Evolutionary conservation across 1,140 invertebrate genomes (phyloP).

Genomic region (Philotrypesis tridentata): DNA sequence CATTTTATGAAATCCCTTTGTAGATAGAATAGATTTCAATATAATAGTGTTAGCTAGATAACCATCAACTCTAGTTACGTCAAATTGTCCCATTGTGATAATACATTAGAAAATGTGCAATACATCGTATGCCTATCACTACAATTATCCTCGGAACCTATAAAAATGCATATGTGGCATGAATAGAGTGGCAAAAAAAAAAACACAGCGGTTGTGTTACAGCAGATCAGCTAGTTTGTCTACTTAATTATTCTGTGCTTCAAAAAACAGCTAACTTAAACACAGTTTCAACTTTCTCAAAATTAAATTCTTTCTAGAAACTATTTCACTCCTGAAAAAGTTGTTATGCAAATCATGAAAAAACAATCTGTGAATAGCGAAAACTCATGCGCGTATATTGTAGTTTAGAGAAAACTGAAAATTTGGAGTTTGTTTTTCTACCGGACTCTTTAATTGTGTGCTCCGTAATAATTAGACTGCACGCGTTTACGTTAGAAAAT

Average conservation of each 20-base stretch:
- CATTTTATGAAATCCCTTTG: too few relatives aligned
- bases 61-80: not conserved
- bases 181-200: not conserved
- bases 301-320: not conserved
- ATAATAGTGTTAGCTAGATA: too few relatives aligned
- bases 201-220: not conserved
- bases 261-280: not conserved
- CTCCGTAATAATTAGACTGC: too few relatives aligned
- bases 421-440: too few relatives aligned
- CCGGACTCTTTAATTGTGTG: too few relatives aligned
- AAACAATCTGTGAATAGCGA: not conserved
- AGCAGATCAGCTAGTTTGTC: not conserved
- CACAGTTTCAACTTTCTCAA: not conserved
- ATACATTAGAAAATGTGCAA: not conserved
- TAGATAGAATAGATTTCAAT: too few relatives aligned
- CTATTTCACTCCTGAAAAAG: not conserved
- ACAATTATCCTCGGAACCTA: not conserved
- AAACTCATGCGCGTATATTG: not conserved
- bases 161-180: not conserved
- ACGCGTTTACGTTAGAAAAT: too few relatives aligned
- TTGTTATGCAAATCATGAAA: constrained; percentile 12
- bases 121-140: not conserved
- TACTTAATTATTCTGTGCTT: not conserved
- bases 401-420: not conserved
- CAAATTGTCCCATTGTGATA: not conserved